Base-by-base conservation (phyloP, 2,888 invertebrate species). In the Caenorhabditis becei region DNA sequence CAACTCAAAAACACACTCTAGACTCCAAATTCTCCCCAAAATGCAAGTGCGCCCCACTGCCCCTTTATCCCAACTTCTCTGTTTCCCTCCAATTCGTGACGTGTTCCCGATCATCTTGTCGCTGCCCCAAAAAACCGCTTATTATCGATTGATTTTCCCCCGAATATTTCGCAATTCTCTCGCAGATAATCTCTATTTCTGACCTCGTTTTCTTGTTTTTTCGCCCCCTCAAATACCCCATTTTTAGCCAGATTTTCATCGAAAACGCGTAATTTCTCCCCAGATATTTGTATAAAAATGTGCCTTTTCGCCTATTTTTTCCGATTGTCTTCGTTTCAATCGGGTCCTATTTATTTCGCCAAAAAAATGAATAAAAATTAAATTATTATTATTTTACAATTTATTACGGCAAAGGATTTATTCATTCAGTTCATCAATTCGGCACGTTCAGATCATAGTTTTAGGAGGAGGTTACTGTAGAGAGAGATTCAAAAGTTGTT, bases 1-100 rank as follows among this genome's bases (percentile, higher is more conserved):
- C 86, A 86, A 56, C 77, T 86, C 20, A 83, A 85, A 20, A 74
- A 78, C 44, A 61, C 80, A 16, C 61, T 80, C 11, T 80, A 54
- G 59, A 41, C 54, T 51, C 2, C 5, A 16, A 37, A 23, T n/a
- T 37, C 35, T 62, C 26, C 20, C 11, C 28, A 7, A 23, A 35
- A n/a, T n/a, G 35, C 20, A 20, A 20, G 23, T 18, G 49, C 49
- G 49, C 49, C 3, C 49, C 18, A n/a, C 18, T 23, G 49, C 49
- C 18, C 20, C n/a, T n/a, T n/a, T 49, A 4, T n/a, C 28, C 49
- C 51, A 26, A 2, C 11, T 67, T 41, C 23, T 5, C 16, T 59
- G 26, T 61, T 53, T 44, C 59, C 37, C 26, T 51, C 56, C 63
- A 32, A 16, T 53, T 58, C 59, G 28, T 37, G 62, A 67, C 67